phyloP scores from a whole-genome alignment of 2,113 vertebrate genomes.

The Brachionichthys hirsutus region DNA sequence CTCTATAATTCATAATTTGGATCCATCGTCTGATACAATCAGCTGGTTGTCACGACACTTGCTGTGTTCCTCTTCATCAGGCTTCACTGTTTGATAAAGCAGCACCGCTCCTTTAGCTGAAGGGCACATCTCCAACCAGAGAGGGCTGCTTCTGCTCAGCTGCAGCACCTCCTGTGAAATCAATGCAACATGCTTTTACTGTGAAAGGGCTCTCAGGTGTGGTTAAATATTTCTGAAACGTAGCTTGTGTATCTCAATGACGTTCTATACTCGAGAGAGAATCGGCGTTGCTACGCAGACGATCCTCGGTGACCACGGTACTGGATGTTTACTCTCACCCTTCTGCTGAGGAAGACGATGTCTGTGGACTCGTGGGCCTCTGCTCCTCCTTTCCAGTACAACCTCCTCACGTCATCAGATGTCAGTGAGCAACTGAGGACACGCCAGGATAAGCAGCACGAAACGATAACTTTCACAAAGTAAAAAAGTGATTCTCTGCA shows the following conservation, averaged over 20 bases:
- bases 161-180: slow-evolving; percentile 73
- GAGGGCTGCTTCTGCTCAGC: slow-evolving; percentile 67
- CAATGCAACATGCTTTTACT: background rate
- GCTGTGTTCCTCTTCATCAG: slow-evolving; percentile 29
- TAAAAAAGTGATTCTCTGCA: too few species aligned
- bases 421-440: slow-evolving; percentile 81
- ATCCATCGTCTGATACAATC: background rate
- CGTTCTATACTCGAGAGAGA: background rate
- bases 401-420: slow-evolving; percentile 79
- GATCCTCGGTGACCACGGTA: background rate
- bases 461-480: background rate
- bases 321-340: slow-evolving; percentile 63
- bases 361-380: slow-evolving; percentile 88
- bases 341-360: slow-evolving; percentile 80
- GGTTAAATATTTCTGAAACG: background rate
- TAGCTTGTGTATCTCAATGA: background rate
- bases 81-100: slow-evolving; percentile 73
- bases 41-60: background rate
- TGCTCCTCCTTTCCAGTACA: slow-evolving; percentile 82
- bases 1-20: slow-evolving; percentile 3
- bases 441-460: background rate
- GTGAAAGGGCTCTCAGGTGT: background rate
- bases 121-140: slow-evolving; percentile 88
- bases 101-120: slow-evolving; percentile 87
- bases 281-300: background rate